Conservation (phyloP, 2,797 vertebrate genomes). For the Graptemys geographica region DNA sequence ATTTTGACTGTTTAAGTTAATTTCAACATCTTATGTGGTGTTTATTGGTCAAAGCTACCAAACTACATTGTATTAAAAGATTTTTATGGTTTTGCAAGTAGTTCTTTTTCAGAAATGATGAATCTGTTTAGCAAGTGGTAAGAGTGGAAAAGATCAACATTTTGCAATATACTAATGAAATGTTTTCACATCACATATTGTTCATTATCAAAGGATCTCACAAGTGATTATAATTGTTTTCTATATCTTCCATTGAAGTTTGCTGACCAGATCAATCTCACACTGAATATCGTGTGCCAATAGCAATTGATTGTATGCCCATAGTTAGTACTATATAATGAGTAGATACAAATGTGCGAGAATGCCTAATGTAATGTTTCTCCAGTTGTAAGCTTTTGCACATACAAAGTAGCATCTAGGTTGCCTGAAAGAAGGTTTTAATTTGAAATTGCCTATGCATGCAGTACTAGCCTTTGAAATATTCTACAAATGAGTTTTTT, state of each 20-base stretch:
- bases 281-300: background rate
- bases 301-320: background rate
- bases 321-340: background rate
- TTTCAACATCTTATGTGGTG: background rate
- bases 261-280: background rate
- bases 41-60: background rate
- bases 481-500: background rate
- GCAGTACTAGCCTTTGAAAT: background rate
- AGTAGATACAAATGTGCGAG: background rate
- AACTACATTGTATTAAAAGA: background rate
- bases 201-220: background rate
- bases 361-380: background rate
- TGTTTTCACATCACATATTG: background rate
- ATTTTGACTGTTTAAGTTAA: background rate
- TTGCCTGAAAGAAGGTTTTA: background rate
- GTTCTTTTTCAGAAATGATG: background rate
- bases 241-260: background rate
- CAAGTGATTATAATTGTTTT: background rate
- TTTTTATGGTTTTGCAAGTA: background rate
- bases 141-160: background rate
- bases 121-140: background rate
- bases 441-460: background rate
- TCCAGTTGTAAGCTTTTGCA: background rate
- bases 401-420: background rate
- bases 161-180: background rate